Base-by-base conservation (phyloP, 2,113 vertebrate genomes). In the Onychostoma macrolepis region DNA sequence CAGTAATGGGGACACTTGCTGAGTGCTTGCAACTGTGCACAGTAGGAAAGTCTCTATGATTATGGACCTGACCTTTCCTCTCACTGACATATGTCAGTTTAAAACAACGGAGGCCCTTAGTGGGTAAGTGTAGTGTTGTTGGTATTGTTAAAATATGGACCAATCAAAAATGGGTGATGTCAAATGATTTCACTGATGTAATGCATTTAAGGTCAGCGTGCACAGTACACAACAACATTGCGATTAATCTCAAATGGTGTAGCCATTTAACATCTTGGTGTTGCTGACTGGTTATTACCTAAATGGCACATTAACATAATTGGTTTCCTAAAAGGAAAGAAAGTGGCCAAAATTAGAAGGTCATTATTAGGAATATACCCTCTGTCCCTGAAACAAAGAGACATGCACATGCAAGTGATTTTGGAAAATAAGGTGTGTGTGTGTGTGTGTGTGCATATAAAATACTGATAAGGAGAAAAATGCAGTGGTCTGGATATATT, bases 61-160 rank as follows among this genome's bases (percentile, higher is more conserved):
- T 83, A 83, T 83, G 65, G 63, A 53, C 65, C 65, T 71, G 81
- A 83, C 81, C 81, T 83, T 83, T 83, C 41, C 81, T 50, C 43
- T 71, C 81, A 3, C 26, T 71, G 81, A 83, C 81, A 71, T n/a
- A 17, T 71, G 81, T 83, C 81, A 71, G 28, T 83, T 69, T 53
- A 48, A 83, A 71, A 83, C 81, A 65, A 82, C 30, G 36, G 56
- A 81, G 56, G 63, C 58, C 56, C 36, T 24, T 63, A 26, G 24
- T 6, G 58, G 7, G 8, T 45, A 65, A 82, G 80, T 30, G n/a
- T 17, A 61, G 58, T 28, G 38, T 81, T 61, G 36, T 81, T 61
- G 7, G 38, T 28, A 65, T 65, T 65, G 80, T 82, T 82, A 45
- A 65, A 65, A 82, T 65, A 21, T 21, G 58, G n/a, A 28, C 79